Percentiles rank a stretch among this genome's conserved stretches.
Conservation (phyloP, 2,888 invertebrate genomes). For the Malthinus flaveolus region DNA sequence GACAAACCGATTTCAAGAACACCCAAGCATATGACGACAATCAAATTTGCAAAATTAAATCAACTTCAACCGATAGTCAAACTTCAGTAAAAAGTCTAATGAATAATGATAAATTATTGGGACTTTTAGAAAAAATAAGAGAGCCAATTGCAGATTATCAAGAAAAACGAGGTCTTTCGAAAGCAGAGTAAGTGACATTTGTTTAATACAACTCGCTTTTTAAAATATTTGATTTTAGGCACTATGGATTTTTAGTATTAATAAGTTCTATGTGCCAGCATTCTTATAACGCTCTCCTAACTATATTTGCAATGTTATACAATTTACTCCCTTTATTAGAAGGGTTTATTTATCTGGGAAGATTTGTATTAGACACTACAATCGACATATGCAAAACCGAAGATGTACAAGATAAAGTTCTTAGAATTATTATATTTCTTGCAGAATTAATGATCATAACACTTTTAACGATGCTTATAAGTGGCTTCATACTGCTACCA, state of each 20-base stretch:
- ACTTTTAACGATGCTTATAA: slow-evolving; percentile 46
- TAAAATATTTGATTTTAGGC: slow-evolving; percentile 39
- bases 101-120: background rate
- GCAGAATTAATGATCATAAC: slow-evolving; percentile 45
- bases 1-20: background rate
- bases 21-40: too few species aligned
- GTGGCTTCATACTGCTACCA: slow-evolving; percentile 47
- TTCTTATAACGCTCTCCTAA: slow-evolving; percentile 45
- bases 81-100: background rate
- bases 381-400: slow-evolving; percentile 48
- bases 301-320: slow-evolving; percentile 43
- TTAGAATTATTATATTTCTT: slow-evolving; percentile 44
- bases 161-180: slow-evolving; percentile 44
- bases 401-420: slow-evolving; percentile 39
- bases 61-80: background rate
- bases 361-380: slow-evolving; percentile 49
- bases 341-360: slow-evolving; percentile 43
- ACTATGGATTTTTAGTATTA: slow-evolving; percentile 45
- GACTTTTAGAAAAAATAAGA: slow-evolving; percentile 37
- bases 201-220: background rate
- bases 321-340: slow-evolving; percentile 39
- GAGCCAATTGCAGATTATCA: slow-evolving; percentile 50
- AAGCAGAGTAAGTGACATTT: slow-evolving; percentile 42
- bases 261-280: slow-evolving; percentile 45
- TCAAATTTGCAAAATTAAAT: background rate